These are phyloP conservation scores for Gnatocerus cornutus DNA, from an alignment of 2,888 invertebrate genomes.

Conservation along the genomic window DNA sequence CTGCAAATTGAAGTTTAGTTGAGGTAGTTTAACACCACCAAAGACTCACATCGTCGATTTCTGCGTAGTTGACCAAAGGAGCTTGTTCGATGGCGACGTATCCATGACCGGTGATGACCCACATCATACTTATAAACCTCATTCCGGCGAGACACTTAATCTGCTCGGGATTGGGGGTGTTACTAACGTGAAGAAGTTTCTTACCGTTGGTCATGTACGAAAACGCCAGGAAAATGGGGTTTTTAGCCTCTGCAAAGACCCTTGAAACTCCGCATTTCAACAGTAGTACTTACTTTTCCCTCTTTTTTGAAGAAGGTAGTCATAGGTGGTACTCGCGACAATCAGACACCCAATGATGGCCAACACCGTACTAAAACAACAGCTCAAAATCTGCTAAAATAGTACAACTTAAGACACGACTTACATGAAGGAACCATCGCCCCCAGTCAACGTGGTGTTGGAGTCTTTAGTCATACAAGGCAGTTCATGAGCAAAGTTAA, in stretches of 20 bases:
- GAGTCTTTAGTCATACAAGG: conserved; percentile 31
- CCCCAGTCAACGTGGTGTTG: conserved; percentile 13
- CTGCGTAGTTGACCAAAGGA: conserved; percentile 37
- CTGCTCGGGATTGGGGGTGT: conserved; percentile 56
- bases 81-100: conserved; percentile 38
- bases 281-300: conserved; percentile 23
- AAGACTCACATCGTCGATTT: conserved; percentile 9
- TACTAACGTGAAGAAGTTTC: conserved; percentile 56
- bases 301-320: conserved; percentile 11
- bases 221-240: conserved; percentile 58
- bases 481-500: conserved; percentile 4
- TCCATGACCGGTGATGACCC: conserved; percentile 62
- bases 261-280: background rate
- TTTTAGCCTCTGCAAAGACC: conserved; percentile 51
- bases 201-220: conserved; percentile 59
- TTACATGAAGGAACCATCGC: conserved; percentile 42
- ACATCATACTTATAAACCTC: conserved; percentile 61
- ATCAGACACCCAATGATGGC: conserved; percentile 9
- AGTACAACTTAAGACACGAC: conserved; percentile 3
- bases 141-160: conserved; percentile 60
- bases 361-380: conserved; percentile 1
- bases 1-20: background rate
- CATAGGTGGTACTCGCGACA: conserved; percentile 12
- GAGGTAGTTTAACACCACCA: background rate
- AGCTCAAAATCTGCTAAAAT: background rate